These are phyloP conservation scores for Harpalus rubripes DNA, from an alignment of 2,888 invertebrate genomes.

Conservation along the genomic window DNA sequence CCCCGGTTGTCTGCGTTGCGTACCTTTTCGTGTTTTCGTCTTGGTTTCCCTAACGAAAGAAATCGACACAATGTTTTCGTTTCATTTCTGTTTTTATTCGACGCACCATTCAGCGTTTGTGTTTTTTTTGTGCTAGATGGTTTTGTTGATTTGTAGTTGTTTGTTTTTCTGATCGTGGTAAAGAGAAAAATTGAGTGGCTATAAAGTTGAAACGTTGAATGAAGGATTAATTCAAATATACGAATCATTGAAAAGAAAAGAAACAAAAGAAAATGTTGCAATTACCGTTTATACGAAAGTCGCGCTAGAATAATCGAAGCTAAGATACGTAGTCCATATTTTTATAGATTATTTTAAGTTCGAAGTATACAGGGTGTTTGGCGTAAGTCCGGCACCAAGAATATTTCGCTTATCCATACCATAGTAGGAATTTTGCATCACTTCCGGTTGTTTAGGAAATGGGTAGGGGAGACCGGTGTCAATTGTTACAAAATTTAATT, in stretches of 20 bases:
- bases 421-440: too few species aligned
- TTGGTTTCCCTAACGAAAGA: conserved; percentile 17
- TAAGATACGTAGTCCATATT: too few species aligned
- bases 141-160: conserved; percentile 42
- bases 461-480: too few species aligned
- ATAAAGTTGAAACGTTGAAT: conserved; percentile 26
- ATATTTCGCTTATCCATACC: too few species aligned
- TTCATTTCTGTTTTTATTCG: conserved; percentile 51
- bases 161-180: conserved; percentile 35
- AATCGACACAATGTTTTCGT: conserved; percentile 37
- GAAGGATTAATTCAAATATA: not conserved
- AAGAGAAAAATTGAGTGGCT: conserved; percentile 10
- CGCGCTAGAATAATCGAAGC: too few species aligned
- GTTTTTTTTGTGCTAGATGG: conserved; percentile 33
- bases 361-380: too few species aligned
- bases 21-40: conserved; percentile 51
- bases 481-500: too few species aligned
- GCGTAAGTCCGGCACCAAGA: too few species aligned
- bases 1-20: conserved; percentile 24
- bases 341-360: too few species aligned
- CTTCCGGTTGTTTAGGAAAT: too few species aligned
- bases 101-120: too few species aligned
- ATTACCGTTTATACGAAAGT: too few species aligned
- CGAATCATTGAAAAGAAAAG: not conserved
- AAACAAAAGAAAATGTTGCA: not conserved